Base-by-base conservation (phyloP, 2,888 invertebrate genomes). In the Pedicia rivosa region DNA sequence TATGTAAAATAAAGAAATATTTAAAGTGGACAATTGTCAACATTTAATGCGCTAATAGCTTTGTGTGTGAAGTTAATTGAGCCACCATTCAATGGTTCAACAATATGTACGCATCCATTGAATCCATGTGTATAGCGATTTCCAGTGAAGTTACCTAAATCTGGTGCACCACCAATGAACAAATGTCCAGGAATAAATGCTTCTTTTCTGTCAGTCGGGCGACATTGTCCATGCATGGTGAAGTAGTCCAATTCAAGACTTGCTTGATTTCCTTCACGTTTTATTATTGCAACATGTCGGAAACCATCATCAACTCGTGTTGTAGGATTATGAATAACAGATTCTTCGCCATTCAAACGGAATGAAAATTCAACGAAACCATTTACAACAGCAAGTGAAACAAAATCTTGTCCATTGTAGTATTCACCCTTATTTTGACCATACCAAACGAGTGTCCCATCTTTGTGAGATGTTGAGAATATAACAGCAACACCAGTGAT, bases 391-490 rank as follows among this genome's bases (percentile, higher is more conserved):
- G 75, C 78, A 30, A 86, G 59, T 3, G 82, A 68, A 38, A 88
- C 65, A 50, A 75, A 86, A 57, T 88, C 86, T 48, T 74, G 69
- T 10, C 71, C 73, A 34, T 63, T 65, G 13, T 70, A 72, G 39
- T 70, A 64, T 37, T 66, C 66, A 9, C 67, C 67, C 2, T 73
- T 70, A 8, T 59, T 52, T 46, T 69, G 69, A 22, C 62, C 62
- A 52, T 58, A 58, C 82, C 90, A 95, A 46, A 92, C 66, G 3
- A 97, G 66, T 1, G 95, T 65, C 2, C 91, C 92, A 49, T 87
- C 72, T 1, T 71, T 63, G 35, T 71, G 67, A 36, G 66, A 71
- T 0, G 92, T 88, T 16, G 76, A 73, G 51, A 88, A 71, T 40
- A 81, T 77, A 30, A 90, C 57, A 1, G 76, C 80, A 27, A 86